Base-by-base conservation (phyloP, 2,888 invertebrate species). In the Athrips mouffetella region DNA sequence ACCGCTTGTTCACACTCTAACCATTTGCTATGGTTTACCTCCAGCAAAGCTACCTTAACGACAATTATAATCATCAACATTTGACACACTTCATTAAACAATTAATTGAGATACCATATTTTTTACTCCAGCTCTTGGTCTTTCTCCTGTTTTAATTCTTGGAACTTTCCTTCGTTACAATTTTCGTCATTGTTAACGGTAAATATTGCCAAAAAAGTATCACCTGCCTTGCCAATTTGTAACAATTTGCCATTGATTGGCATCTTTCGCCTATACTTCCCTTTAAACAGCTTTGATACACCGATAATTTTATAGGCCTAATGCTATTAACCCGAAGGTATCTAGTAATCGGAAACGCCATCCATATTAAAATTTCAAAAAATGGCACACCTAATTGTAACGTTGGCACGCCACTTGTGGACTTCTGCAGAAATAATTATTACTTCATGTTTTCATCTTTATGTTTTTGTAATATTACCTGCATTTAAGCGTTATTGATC, bases 1-100 rank as follows among this genome's bases (percentile, higher is more conserved):
- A 72, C 70, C 73, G 70, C 63, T 60, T 10, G 10, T 5, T n/a
- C 37, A 37, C 20, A 18, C 8, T 4, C n/a, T 8, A 4, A 63
- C 67, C 66, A 83, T 83, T 84, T 61, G 74, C 71, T 76, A 78
- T 74, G 81, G 82, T 80, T 70, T 71, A 63, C 77, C 70, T 65
- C 67, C 63, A 63, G 70, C 70, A 73, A 68, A 73, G 18, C 41
- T 45, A 67, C 68, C 64, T 73, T 83, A 80, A 83, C 71, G 79
- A 83, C 78, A 77, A 80, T 77, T 80, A 76, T 74, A 75, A 73
- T 65, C 68, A 76, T 80, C 73, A 75, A 55, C 53, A 74, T 80
- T 76, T 59, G 78, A 60, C 65, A 71, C 73, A 67, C 70, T 64
- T 63, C 70, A 77, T 83, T 73, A 65, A 62, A 59, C 70, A 68